Conservation (phyloP, 2,797 vertebrate species). For the Urophycis tenuis region DNA sequence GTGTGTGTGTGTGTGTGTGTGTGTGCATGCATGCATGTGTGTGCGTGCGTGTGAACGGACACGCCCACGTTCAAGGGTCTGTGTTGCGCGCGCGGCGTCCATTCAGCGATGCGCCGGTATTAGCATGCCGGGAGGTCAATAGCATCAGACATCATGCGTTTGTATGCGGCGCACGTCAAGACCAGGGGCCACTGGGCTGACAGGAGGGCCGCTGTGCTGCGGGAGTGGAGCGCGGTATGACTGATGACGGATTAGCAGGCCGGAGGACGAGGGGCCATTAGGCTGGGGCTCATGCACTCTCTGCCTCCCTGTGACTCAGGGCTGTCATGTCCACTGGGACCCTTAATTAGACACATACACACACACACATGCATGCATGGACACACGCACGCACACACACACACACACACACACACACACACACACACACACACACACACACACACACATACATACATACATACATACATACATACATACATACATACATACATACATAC, state of each 20-base stretch:
- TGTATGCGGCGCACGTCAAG: slow-evolving; percentile 2
- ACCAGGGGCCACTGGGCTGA: background rate
- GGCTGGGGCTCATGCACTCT: background rate
- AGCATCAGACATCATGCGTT: background rate
- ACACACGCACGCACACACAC: background rate
- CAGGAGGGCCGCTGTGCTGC: background rate
- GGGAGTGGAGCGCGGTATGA: background rate
- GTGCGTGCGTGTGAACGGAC: too few species aligned
- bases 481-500: too few species aligned
- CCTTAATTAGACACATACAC: background rate
- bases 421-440: background rate
- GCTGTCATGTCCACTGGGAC: background rate
- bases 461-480: too few species aligned
- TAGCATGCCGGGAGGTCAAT: background rate
- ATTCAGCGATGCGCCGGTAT: background rate
- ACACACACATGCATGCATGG: background rate
- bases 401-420: background rate
- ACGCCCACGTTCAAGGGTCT: background rate
- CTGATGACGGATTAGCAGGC: background rate
- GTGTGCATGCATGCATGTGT: too few species aligned
- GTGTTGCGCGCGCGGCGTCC: background rate
- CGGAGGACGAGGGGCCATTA: background rate
- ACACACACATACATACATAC: too few species aligned
- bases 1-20: too few species aligned
- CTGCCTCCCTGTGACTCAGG: background rate